Percentiles rank a stretch among this genome's conserved stretches.
Conservation (phyloP, 1,140 invertebrate genomes). For the Callitettix versicolor region DNA sequence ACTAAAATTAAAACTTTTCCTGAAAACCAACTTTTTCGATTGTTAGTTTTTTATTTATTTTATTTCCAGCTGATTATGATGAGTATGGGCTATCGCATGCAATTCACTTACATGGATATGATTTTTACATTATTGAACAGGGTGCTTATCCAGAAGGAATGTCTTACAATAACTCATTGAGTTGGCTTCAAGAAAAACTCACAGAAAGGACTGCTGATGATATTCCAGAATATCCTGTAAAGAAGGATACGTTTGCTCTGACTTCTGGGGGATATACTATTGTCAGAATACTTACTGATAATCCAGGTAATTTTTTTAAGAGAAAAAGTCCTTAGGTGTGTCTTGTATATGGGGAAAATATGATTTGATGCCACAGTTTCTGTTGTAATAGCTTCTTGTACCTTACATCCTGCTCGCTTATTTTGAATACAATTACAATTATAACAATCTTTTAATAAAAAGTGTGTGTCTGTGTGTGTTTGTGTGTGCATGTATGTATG, state of each 20-base stretch:
- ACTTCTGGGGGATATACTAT: conserved; percentile 88
- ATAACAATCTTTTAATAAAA: too few species aligned
- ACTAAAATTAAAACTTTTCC: too few species aligned
- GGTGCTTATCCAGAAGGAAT: conserved; percentile 58
- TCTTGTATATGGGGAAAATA: too few species aligned
- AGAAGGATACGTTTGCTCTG: conserved; percentile 80
- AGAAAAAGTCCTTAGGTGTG: too few species aligned
- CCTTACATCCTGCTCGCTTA: too few species aligned
- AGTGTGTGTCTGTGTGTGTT: too few species aligned
- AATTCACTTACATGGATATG: conserved; percentile 79
- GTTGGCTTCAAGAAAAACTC: conserved; percentile 25
- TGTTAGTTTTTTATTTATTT: background rate
- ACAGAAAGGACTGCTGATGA: conserved; percentile 31
- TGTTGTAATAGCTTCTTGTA: too few species aligned
- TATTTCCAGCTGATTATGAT: background rate
- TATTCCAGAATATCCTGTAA: conserved; percentile 49
- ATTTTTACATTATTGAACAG: conserved; percentile 69
- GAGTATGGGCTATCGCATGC: conserved; percentile 44
- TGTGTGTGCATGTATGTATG: too few species aligned
- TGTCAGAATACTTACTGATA: conserved; percentile 72
- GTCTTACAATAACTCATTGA: conserved; percentile 52
- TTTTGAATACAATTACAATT: too few species aligned
- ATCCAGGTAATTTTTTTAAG: conserved; percentile 70
- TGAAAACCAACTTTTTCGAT: too few species aligned
- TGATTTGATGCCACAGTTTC: too few species aligned